A percentile compares a stretch with the other conserved stretches of the same genome.
These are phyloP conservation scores for Masnerella sp. DNA, from an alignment of 2,888 invertebrate species.

Conservation along the genomic window DNA sequence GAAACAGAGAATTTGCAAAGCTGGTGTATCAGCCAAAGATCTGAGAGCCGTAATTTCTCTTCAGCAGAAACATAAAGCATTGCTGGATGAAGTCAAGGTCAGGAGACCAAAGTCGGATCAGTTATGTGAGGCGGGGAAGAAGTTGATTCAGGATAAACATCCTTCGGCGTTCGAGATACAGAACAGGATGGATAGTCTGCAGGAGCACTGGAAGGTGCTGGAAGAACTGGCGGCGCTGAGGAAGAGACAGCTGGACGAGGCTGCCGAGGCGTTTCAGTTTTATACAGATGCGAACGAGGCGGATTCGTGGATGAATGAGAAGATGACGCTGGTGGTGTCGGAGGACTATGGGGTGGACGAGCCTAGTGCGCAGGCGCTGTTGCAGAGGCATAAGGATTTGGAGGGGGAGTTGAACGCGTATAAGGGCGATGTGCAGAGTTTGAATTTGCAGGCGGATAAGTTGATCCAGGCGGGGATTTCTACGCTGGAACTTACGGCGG, in stretches of 20 bases:
- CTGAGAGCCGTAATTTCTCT: constrained; percentile 92
- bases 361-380: constrained; percentile 91
- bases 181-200: constrained; percentile 86
- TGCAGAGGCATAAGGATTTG: constrained; percentile 91
- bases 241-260: constrained; percentile 89
- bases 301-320: constrained; percentile 98
- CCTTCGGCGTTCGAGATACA: constrained; percentile 90
- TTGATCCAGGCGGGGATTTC: constrained; percentile 88
- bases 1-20: constrained; percentile 94
- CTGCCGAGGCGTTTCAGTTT: constrained; percentile 96
- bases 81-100: constrained; percentile 92
- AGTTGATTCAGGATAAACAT: constrained; percentile 88
- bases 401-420: constrained; percentile 94
- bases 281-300: constrained; percentile 98
- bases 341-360: constrained; percentile 96
- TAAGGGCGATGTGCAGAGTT: constrained; percentile 88
- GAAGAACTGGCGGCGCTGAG: constrained; percentile 87
- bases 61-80: constrained; percentile 94
- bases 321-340: constrained; percentile 92
- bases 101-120: constrained; percentile 85
- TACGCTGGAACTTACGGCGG: constrained; percentile 79
- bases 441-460: constrained; percentile 88
- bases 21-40: constrained; percentile 96
- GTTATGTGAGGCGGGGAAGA: constrained; percentile 84
- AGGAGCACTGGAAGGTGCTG: constrained; percentile 93